Evolutionary conservation across 2,797 vertebrate species (phyloP), one percentile per base, ranked within the genome.

Genomic region (Betta splendens): DNA sequence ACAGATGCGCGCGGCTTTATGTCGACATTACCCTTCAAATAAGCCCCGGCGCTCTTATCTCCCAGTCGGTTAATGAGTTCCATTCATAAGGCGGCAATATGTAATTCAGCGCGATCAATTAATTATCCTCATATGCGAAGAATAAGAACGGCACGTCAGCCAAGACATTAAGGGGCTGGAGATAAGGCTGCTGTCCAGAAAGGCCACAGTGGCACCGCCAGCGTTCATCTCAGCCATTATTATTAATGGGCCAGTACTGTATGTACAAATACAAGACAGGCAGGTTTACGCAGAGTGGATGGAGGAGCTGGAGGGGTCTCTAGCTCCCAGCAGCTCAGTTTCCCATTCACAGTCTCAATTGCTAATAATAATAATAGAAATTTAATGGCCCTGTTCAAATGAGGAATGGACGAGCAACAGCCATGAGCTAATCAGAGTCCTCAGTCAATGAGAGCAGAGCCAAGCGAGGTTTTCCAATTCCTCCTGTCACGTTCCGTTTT

Each of bases 1-100:
- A 53, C 74, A 80, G 67, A 81, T 71, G 73, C 35, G 11, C 1
- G 5, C 9, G 26, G 52, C 37, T 62, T 67, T 51, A 17, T 60
- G 73, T 66, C 40, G 58, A 80, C 58, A 64, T 69, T 71, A 83
- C 83, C 70, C 69, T 81, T 84, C 64, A 77, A 81, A 81, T 68
- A 65, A 51, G 60, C 58, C 47, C 20, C 5, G 28, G 18, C 48
- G 18, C 63, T 62, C 69, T 78, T 84, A 84, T 83, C 71, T 69
- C 56, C 16, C 3, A 65, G 43, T 35, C 42, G 28, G 51, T 62
- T 75, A 81, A 87, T 78, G 74, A 77, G 45, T 77, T 75, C 67
- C 50, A 67, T 80, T 85, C 66, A 69, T 33, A 16, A 53, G 43
- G 44, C 11, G 2, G 51, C 47, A 47, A 72, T 67, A 72, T 80